These are phyloP conservation scores for Acromyrmex echinatior DNA, from an alignment of 1,140 invertebrate genomes.

Conservation along the genomic window DNA sequence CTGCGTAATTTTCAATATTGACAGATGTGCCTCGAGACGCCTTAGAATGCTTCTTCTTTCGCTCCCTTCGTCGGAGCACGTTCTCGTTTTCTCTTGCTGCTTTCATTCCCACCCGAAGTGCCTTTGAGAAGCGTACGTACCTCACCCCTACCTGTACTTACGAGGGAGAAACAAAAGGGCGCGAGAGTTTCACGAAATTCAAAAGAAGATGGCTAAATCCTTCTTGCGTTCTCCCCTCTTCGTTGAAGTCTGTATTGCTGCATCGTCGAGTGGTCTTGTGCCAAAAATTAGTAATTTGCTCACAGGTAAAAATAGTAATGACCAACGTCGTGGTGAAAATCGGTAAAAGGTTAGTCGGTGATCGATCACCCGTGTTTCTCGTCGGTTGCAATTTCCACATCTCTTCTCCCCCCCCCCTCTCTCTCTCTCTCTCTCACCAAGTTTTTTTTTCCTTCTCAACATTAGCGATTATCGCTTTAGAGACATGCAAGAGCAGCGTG, in stretches of 20 bases:
- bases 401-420: not conserved
- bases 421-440: not conserved
- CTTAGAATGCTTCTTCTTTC: constrained; percentile 31
- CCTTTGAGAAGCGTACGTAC: constrained; percentile 64
- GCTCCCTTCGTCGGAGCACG: constrained; percentile 1
- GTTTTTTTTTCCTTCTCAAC: not conserved
- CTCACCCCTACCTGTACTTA: constrained; percentile 80
- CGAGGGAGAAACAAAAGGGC: constrained; percentile 81
- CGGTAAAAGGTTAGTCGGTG: constrained; percentile 9
- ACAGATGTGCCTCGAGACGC: constrained; percentile 61
- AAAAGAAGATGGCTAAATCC: constrained; percentile 80
- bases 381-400: not conserved
- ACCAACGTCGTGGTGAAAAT: constrained; percentile 26
- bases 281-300: constrained; percentile 69
- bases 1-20: constrained; percentile 72
- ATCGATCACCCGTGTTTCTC: constrained; percentile 30
- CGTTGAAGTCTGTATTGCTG: constrained; percentile 15
- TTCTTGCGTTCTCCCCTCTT: constrained; percentile 29
- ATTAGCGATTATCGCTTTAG: constrained; percentile 19
- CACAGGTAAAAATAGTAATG: constrained; percentile 65
- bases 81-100: constrained; percentile 37
- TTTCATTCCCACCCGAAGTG: constrained; percentile 56
- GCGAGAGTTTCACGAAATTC: constrained; percentile 81
- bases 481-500: not conserved
- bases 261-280: constrained; percentile 47